A percentile compares a stretch with the other conserved stretches of the same genome.
Evolutionary conservation across 1,140 invertebrate genomes (phyloP).

Genomic region (Notospermus geniculatus): DNA sequence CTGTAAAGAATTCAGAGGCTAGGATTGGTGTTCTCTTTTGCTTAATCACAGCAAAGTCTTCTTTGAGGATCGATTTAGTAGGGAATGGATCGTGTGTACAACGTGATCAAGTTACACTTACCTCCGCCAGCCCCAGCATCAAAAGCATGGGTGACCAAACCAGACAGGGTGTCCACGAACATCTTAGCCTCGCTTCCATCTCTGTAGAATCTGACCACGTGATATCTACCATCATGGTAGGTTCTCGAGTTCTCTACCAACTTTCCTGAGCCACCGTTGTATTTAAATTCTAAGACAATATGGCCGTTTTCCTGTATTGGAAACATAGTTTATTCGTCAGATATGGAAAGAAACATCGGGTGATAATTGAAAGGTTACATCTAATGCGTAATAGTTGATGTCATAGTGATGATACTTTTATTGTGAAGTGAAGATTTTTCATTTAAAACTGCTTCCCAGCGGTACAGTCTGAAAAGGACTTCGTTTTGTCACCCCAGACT

Average conservation of each 20-base stretch:
- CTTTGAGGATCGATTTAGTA: background rate
- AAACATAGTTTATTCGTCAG: constrained; percentile 10
- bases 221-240: constrained; percentile 44
- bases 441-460: too few relatives aligned
- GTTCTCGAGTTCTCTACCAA: constrained; percentile 20
- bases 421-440: too few relatives aligned
- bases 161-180: constrained; percentile 29
- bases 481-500: too few relatives aligned
- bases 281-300: constrained; percentile 31
- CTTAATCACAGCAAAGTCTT: too few relatives aligned
- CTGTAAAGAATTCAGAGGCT: background rate
- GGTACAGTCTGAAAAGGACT: too few relatives aligned
- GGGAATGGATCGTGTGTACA: background rate
- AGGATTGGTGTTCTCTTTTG: too few relatives aligned
- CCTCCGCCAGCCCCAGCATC: background rate
- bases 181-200: constrained; percentile 33
- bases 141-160: background rate
- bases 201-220: constrained; percentile 40
- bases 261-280: constrained; percentile 29
- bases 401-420: too few relatives aligned
- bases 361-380: too few relatives aligned
- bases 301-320: constrained; percentile 36
- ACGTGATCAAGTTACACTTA: background rate
- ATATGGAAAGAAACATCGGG: too few relatives aligned
- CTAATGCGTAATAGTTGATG: too few relatives aligned